phyloP scores from a whole-genome alignment of 2,113 vertebrate species.

The Marcusenius ussheri region DNA sequence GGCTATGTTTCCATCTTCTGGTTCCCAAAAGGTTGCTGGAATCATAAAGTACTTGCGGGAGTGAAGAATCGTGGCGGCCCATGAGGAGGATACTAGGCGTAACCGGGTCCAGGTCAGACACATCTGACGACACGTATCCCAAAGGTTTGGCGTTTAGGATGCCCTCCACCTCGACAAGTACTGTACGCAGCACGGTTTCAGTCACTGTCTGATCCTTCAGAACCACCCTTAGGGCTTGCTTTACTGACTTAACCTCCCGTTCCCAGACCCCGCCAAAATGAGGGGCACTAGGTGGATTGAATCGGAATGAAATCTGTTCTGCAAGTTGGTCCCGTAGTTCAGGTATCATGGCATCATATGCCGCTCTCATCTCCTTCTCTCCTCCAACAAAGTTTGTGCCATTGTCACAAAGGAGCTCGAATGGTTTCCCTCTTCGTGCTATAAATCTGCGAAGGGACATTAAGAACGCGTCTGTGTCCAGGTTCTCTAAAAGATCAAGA shows the following conservation, averaged over 20 bases:
- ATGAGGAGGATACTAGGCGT: conserved; percentile 15
- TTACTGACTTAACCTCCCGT: background rate
- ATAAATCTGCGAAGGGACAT: conserved; percentile 7
- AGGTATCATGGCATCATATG: background rate
- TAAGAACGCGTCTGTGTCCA: background rate
- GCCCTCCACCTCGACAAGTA: background rate
- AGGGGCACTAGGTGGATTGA: conserved; percentile 4
- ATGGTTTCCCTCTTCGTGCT: background rate
- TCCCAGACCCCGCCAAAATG: background rate
- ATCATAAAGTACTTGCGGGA: conserved; percentile 9
- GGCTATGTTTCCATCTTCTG: conserved; percentile 10
- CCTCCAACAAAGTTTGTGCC: conserved; percentile 5
- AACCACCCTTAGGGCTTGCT: background rate
- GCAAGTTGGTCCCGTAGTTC: background rate
- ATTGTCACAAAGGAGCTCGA: background rate
- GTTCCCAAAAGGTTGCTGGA: background rate
- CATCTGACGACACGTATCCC: background rate
- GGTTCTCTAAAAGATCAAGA: background rate
- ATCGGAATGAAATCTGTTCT: background rate
- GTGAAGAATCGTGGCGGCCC: conserved; percentile 15
- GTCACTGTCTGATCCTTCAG: background rate
- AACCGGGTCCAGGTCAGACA: conserved; percentile 14
- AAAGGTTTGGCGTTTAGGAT: background rate
- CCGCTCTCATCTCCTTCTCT: background rate
- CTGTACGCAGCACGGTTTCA: background rate